phyloP scores from a whole-genome alignment of 2,888 invertebrate genomes.

The Caenorhabditis sp. region DNA sequence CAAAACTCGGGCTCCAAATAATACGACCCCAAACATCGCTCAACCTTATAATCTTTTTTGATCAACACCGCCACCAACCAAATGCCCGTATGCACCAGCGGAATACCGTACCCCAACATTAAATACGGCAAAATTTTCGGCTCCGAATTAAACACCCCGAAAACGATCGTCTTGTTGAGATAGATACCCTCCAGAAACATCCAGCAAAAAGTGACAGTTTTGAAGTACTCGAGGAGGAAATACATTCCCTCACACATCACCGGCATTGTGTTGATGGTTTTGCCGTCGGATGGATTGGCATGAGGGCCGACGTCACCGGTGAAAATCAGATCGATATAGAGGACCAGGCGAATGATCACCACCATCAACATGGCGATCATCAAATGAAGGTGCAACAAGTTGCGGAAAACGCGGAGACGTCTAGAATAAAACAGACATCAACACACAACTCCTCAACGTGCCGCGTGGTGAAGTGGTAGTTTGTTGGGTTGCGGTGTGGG shows the following conservation, averaged over 20 bases:
- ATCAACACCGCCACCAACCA: constrained; percentile 66
- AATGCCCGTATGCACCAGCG: constrained; percentile 63
- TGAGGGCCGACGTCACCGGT: constrained; percentile 69
- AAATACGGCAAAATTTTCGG: constrained; percentile 71
- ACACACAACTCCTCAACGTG: too few relatives aligned
- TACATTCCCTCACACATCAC: constrained; percentile 83
- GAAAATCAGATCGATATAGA: constrained; percentile 73
- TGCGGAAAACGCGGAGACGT: constrained; percentile 73
- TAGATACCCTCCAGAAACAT: constrained; percentile 89
- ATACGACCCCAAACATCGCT: constrained; percentile 68
- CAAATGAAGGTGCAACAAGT: constrained; percentile 73
- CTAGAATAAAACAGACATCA: too few relatives aligned
- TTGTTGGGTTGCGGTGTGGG: too few relatives aligned
- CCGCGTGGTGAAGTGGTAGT: too few relatives aligned
- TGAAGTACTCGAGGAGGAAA: constrained; percentile 84
- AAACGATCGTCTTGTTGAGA: constrained; percentile 81
- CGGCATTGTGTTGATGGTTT: constrained; percentile 76
- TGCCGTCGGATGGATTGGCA: constrained; percentile 63
- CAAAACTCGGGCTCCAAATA: constrained; percentile 75
- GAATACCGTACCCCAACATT: constrained; percentile 72
- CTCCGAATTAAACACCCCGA: constrained; percentile 75
- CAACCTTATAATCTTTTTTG: constrained; percentile 64
- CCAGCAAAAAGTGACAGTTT: constrained; percentile 92
- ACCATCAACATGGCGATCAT: constrained; percentile 74
- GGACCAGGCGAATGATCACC: constrained; percentile 71